Evolutionary conservation across 2,888 invertebrate species (phyloP).

Genomic region (Colostygia pectinataria): DNA sequence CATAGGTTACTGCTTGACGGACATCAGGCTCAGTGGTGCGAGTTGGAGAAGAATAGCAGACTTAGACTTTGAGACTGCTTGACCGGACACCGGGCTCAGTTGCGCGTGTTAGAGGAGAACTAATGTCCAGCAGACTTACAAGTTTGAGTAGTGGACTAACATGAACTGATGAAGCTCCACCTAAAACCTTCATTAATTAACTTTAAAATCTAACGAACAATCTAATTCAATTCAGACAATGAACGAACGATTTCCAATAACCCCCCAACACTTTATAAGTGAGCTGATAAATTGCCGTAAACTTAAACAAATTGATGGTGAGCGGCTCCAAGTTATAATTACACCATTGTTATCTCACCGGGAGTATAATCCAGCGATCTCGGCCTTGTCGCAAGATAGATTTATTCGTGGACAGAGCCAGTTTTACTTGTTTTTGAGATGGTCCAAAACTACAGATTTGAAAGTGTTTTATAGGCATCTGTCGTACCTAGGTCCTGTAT

Average conservation of each 20-base stretch:
- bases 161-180: too few species aligned
- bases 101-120: too few species aligned
- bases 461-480: too few species aligned
- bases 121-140: too few species aligned
- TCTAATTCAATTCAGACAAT: constrained; percentile 10
- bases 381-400: constrained; percentile 29
- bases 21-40: too few species aligned
- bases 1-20: too few species aligned
- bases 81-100: too few species aligned
- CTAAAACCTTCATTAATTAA: neutral
- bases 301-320: constrained; percentile 42
- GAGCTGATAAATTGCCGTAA: constrained; percentile 43
- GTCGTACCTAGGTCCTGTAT: too few species aligned
- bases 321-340: constrained; percentile 29
- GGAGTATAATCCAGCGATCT: constrained; percentile 23
- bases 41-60: too few species aligned
- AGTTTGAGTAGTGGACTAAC: too few species aligned
- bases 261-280: constrained; percentile 36
- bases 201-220: constrained; percentile 2
- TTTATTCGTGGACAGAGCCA: constrained; percentile 24
- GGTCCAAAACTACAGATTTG: too few species aligned
- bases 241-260: constrained; percentile 32
- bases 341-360: constrained; percentile 38
- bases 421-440: neutral
- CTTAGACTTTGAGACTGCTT: too few species aligned